Conservation (phyloP, 1,140 invertebrate genomes). For the Procambarus clarkii region DNA sequence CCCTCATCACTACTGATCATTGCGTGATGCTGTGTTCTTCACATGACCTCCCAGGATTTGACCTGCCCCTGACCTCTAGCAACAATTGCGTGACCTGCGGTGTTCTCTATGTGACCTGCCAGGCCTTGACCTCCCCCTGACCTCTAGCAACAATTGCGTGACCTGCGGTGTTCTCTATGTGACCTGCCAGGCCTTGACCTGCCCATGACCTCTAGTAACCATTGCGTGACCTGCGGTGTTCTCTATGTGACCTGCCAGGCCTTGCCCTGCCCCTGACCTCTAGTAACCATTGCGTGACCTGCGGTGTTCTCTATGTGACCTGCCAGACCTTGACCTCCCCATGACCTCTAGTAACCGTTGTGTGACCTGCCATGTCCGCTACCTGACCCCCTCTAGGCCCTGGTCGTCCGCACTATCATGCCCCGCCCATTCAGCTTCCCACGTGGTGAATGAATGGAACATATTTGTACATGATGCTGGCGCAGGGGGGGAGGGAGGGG, state of each 20-base stretch:
- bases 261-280: neutral
- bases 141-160: neutral
- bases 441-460: slow-evolving; percentile 1
- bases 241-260: neutral
- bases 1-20: neutral
- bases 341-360: neutral
- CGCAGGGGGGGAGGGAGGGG: too few species aligned
- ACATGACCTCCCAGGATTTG: neutral
- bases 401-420: neutral
- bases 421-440: neutral
- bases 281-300: neutral
- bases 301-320: neutral
- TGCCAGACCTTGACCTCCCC: neutral
- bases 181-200: neutral
- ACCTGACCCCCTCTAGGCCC: neutral
- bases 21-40: too few species aligned
- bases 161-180: neutral
- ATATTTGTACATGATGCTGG: slow-evolving; percentile 10
- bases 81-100: neutral
- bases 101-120: too few species aligned
- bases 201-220: neutral
- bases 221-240: neutral
- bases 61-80: neutral
- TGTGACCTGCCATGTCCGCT: neutral
- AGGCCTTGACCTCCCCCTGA: neutral